Conservation (phyloP, 2,888 invertebrate species). For the Ditylenchus weischeri region DNA sequence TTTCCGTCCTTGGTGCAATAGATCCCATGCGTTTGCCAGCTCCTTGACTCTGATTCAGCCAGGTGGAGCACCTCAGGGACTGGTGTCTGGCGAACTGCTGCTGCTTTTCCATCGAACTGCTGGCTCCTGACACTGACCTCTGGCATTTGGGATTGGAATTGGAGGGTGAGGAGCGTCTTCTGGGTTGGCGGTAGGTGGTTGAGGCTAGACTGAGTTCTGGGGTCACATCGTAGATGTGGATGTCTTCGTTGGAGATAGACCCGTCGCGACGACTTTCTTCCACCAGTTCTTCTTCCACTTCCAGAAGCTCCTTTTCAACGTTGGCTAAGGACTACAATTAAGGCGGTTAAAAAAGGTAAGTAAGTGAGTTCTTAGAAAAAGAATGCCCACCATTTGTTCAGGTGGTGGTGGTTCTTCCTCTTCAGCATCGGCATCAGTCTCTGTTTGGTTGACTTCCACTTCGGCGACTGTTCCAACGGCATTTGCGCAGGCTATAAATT, state of each 20-base stretch:
- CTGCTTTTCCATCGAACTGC: background rate
- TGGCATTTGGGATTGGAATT: background rate
- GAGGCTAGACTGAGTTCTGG: constrained; percentile 7
- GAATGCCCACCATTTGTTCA: constrained; percentile 6
- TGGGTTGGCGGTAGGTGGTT: background rate
- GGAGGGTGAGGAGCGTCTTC: constrained; percentile 20
- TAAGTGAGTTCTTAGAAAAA: background rate
- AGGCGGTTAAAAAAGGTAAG: background rate
- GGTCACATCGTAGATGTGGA: constrained; percentile 18
- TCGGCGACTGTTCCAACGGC: constrained; percentile 2
- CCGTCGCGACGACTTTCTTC: constrained; percentile 28
- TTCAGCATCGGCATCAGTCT: constrained; percentile 1
- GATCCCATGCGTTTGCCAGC: too few species aligned
- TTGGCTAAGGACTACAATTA: constrained; percentile 27
- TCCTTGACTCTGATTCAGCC: constrained; percentile 2
- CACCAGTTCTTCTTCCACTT: constrained; percentile 40
- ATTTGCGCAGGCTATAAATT: background rate
- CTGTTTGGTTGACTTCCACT: constrained; percentile 1
- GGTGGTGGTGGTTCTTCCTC: background rate
- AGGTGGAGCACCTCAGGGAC: constrained; percentile 8
- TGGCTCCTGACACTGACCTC: background rate
- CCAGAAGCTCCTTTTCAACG: constrained; percentile 36
- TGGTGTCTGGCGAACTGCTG: background rate
- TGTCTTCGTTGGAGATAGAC: background rate
- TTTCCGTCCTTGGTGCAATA: too few species aligned